phyloP scores from a whole-genome alignment of 30 jellyfish, hydroid and myxozoan species.

The Aurelia aurita complex sp. Pacific region DNA sequence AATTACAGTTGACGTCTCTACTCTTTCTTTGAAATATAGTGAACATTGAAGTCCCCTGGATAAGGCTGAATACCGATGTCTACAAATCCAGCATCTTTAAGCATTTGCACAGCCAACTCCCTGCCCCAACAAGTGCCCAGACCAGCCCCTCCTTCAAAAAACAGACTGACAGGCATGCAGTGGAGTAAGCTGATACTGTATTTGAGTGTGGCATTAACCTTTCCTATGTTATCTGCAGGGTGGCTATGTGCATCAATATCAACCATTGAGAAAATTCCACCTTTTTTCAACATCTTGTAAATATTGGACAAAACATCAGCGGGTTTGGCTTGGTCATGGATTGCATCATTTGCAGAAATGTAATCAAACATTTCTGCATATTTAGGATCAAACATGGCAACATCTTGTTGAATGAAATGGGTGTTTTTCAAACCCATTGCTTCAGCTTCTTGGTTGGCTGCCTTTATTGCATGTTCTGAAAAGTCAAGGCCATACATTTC shows the following conservation, averaged over 20 bases:
- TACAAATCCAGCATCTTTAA: conserved; percentile 59
- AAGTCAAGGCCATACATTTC: conserved; percentile 61
- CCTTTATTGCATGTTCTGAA: conserved; percentile 23
- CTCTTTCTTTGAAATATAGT: conserved; percentile 11
- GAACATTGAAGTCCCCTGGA: conserved; percentile 40
- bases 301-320: conserved; percentile 34
- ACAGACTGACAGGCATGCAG: conserved; percentile 74
- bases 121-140: conserved; percentile 72
- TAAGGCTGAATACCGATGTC: neutral
- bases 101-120: conserved; percentile 59
- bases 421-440: conserved; percentile 25
- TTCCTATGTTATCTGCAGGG: conserved; percentile 50
- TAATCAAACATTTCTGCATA: conserved; percentile 44
- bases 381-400: conserved; percentile 14
- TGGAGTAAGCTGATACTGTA: conserved; percentile 49
- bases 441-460: conserved; percentile 20
- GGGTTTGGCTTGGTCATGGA: conserved; percentile 69
- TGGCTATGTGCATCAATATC: conserved; percentile 48
- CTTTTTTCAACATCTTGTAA: conserved; percentile 43
- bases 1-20: no score
- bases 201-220: conserved; percentile 19
- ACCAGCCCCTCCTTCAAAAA: conserved; percentile 61
- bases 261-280: conserved; percentile 47
- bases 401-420: conserved; percentile 31
- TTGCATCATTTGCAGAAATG: conserved; percentile 56